Conservation (phyloP, 2,797 vertebrate genomes). For the Argya squamiceps region DNA sequence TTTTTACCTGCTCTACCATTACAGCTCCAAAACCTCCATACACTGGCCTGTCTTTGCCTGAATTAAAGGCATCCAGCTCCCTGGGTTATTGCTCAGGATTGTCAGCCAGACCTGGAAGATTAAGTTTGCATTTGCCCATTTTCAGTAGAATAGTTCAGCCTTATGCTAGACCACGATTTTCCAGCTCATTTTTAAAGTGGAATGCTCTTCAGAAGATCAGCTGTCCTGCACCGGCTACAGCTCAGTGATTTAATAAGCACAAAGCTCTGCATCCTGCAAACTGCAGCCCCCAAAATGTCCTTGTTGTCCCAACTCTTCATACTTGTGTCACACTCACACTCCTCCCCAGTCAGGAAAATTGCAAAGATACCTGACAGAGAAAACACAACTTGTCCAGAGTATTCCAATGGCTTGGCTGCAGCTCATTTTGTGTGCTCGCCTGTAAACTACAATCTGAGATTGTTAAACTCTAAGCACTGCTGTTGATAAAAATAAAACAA, state of each 20-base stretch:
- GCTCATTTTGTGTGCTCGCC: not conserved
- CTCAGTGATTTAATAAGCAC: not conserved
- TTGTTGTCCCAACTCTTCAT: accelerated
- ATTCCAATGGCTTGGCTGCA: not conserved
- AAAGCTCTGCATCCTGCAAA: not conserved
- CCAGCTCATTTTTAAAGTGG: not conserved
- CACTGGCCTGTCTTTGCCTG: not conserved
- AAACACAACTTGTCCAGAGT: not conserved
- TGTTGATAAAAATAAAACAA: not conserved
- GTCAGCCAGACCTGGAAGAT: not conserved
- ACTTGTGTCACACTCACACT: not conserved
- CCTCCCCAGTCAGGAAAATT: not conserved
- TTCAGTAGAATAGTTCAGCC: not conserved
- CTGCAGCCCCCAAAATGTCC: not conserved
- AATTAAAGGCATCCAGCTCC: not conserved
- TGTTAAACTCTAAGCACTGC: not conserved
- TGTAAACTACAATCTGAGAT: not conserved
- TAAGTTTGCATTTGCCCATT: not conserved
- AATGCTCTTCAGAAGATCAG: not conserved
- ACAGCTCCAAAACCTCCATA: not conserved
- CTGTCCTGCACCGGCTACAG: not conserved
- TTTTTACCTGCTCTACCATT: not conserved
- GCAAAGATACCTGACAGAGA: not conserved
- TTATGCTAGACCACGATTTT: not conserved
- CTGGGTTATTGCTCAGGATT: not conserved